A percentile compares a stretch with the other conserved stretches of the same genome.
Conservation (phyloP, 2,888 invertebrate species). For the Drosophila algonquin region DNA sequence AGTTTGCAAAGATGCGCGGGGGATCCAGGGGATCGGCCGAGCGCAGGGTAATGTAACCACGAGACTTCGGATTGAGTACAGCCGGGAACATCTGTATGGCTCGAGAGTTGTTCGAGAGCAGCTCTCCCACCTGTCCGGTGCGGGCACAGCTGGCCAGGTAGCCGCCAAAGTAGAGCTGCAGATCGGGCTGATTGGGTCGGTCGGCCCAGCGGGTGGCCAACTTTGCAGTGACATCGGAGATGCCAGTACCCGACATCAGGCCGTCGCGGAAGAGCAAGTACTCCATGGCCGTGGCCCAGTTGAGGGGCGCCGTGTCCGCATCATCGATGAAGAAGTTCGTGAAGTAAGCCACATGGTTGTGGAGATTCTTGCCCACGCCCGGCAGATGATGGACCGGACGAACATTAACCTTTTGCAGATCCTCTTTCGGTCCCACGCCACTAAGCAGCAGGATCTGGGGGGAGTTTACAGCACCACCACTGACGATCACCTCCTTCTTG, state of each 20-base stretch:
- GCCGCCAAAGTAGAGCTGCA: conserved; percentile 94
- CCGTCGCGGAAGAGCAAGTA: conserved; percentile 94
- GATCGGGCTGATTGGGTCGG: conserved; percentile 90
- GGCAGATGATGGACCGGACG: conserved; percentile 89
- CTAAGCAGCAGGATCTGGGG: conserved; percentile 96
- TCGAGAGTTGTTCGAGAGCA: conserved; percentile 88
- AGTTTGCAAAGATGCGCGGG: conserved; percentile 94
- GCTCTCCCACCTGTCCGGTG: conserved; percentile 93
- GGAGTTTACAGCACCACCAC: conserved; percentile 94
- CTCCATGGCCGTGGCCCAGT: conserved; percentile 97
- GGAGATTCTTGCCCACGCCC: conserved; percentile 92
- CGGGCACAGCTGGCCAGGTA: conserved; percentile 93
- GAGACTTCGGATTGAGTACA: conserved; percentile 93
- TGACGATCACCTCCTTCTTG: conserved; percentile 91
- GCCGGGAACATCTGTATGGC: conserved; percentile 91
- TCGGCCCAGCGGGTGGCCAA: conserved; percentile 92
- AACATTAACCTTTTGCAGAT: conserved; percentile 87
- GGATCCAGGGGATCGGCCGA: conserved; percentile 91
- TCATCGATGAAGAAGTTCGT: conserved; percentile 92
- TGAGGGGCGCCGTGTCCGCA: conserved; percentile 92
- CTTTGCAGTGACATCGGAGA: conserved; percentile 94
- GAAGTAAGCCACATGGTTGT: conserved; percentile 93
- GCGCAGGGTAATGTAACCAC: conserved; percentile 90
- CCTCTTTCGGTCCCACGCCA: conserved; percentile 92
- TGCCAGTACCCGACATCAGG: conserved; percentile 94